phyloP scores from a whole-genome alignment of 2,888 invertebrate genomes.

The Ectobius pallidus region DNA sequence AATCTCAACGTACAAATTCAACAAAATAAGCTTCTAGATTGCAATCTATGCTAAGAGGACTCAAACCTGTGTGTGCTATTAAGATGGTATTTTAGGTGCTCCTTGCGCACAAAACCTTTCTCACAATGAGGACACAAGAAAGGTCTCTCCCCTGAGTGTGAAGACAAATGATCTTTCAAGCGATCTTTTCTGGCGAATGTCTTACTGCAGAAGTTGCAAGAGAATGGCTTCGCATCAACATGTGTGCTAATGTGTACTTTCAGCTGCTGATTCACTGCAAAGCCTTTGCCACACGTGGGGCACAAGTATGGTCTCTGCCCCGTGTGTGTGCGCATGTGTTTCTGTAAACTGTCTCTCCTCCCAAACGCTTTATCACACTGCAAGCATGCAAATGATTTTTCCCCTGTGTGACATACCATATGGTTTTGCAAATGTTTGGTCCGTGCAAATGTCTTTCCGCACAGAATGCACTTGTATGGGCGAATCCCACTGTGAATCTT shows the following conservation, averaged over 20 bases:
- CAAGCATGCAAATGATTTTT: neutral
- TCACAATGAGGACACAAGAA: no score
- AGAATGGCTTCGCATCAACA: neutral
- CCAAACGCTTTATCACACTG: conserved; percentile 18
- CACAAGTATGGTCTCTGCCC: conserved; percentile 13
- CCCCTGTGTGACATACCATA: conserved; percentile 14
- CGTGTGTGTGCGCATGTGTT: conserved; percentile 5
- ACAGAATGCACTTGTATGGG: conserved; percentile 51
- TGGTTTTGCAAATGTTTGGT: conserved; percentile 1
- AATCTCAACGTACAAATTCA: no score
- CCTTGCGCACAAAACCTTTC: conserved; percentile 15
- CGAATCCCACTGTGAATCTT: conserved; percentile 51
- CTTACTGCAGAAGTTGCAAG: neutral
- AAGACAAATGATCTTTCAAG: conserved; percentile 12
- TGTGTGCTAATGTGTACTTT: conserved; percentile 22
- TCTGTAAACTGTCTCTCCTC: neutral
- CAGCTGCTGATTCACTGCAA: neutral
- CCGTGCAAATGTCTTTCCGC: conserved; percentile 47
- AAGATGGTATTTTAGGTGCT: conserved; percentile 16
- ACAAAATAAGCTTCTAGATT: no score
- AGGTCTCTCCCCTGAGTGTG: conserved; percentile 12
- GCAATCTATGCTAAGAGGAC: no score
- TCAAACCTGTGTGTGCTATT: neutral
- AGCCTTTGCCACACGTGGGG: conserved; percentile 18
- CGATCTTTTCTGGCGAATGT: conserved; percentile 21